Conservation (phyloP, 2,888 invertebrate species). For the Pollenia angustigena region DNA sequence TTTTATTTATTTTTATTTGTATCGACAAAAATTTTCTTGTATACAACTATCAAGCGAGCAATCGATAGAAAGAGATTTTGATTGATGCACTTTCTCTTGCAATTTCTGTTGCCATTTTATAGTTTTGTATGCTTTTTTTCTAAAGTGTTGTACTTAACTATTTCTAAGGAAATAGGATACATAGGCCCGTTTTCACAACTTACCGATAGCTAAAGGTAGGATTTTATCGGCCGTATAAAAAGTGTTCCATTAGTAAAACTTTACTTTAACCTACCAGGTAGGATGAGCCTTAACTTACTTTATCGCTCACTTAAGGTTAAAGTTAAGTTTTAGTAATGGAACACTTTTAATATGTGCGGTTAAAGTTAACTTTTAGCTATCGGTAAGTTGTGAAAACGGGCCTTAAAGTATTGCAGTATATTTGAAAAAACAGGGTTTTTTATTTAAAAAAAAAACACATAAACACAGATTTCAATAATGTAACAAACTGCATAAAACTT, state of each 20-base stretch:
- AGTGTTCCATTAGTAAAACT: too few species aligned
- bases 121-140: not conserved
- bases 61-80: constrained; percentile 59
- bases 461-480: constrained; percentile 58
- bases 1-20: not conserved
- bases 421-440: constrained; percentile 41
- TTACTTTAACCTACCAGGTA: too few species aligned
- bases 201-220: too few species aligned
- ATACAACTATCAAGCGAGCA: constrained; percentile 2
- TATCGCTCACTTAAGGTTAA: too few species aligned
- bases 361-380: too few species aligned
- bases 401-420: constrained; percentile 67
- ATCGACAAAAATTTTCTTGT: not conserved
- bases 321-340: too few species aligned
- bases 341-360: too few species aligned
- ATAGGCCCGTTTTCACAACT: too few species aligned
- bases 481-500: constrained; percentile 42
- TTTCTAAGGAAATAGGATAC: constrained; percentile 60
- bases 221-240: too few species aligned
- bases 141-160: not conserved
- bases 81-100: constrained; percentile 63
- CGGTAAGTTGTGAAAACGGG: too few species aligned
- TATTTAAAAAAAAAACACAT: constrained; percentile 25
- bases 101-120: constrained; percentile 44
- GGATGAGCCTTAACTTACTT: too few species aligned